These are phyloP conservation scores for Diabrotica undecimpunctata DNA, from an alignment of 1,140 invertebrate species.

Conservation along the genomic window DNA sequence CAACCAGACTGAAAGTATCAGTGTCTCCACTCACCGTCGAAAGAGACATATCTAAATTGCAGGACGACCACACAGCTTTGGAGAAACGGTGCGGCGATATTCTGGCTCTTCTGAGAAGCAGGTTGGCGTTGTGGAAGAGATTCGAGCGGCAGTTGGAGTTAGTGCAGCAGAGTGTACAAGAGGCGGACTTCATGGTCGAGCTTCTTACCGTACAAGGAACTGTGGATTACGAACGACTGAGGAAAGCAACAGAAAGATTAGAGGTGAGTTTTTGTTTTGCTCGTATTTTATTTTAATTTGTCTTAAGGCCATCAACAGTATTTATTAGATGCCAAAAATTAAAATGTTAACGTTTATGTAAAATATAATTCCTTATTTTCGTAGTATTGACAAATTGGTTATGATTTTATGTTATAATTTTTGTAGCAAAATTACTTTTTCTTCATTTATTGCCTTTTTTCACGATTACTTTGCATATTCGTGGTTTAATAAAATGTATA, in stretches of 20 bases:
- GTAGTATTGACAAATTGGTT: too few relatives aligned
- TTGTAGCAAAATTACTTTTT: too few relatives aligned
- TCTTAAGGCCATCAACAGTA: too few relatives aligned
- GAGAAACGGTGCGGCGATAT: conserved; percentile 66
- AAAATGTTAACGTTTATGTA: too few relatives aligned
- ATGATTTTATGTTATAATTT: too few relatives aligned
- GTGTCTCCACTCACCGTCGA: conserved; percentile 72
- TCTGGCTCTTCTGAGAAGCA: conserved; percentile 59
- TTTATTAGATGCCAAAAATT: too few relatives aligned
- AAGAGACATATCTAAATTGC: conserved; percentile 66
- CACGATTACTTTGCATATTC: too few relatives aligned
- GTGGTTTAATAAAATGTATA: too few relatives aligned
- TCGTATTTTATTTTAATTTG: background rate
- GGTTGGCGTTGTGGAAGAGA: conserved; percentile 65
- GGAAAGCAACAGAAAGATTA: conserved; percentile 74
- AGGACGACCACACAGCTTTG: conserved; percentile 67
- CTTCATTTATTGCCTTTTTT: too few relatives aligned
- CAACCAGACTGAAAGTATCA: conserved; percentile 65
- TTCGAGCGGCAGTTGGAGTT: conserved; percentile 72
- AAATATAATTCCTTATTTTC: too few relatives aligned
- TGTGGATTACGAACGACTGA: conserved; percentile 73
- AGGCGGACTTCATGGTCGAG: conserved; percentile 83
- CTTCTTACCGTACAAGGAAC: conserved; percentile 73
- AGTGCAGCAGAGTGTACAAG: conserved; percentile 73
- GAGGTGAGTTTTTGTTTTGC: conserved; percentile 58